These are phyloP conservation scores for Promerops cafer DNA, from an alignment of 2,113 vertebrate genomes.

Conservation along the genomic window DNA sequence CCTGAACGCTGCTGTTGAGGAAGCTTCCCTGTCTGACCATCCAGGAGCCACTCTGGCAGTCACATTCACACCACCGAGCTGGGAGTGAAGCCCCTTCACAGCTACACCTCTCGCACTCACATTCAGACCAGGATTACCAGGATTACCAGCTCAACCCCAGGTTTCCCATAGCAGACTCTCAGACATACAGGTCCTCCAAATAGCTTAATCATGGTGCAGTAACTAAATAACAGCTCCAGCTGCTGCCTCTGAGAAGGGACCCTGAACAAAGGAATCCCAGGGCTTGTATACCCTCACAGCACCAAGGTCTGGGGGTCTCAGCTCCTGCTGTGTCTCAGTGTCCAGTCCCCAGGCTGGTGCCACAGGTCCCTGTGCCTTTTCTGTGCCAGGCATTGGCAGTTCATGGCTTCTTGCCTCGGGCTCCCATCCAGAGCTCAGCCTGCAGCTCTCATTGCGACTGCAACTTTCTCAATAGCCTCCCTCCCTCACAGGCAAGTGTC, in stretches of 20 bases:
- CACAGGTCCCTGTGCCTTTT: neutral
- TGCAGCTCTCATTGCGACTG: neutral
- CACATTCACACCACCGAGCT: neutral
- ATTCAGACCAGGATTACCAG: neutral
- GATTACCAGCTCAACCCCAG: neutral
- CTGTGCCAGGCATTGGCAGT: neutral
- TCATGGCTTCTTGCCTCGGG: neutral
- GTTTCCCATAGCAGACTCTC: too few relatives aligned
- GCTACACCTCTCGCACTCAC: neutral
- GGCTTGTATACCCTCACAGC: too few relatives aligned
- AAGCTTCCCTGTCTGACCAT: neutral
- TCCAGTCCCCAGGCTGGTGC: neutral
- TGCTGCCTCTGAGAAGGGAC: too few relatives aligned
- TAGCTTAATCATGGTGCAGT: too few relatives aligned
- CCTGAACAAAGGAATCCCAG: too few relatives aligned
- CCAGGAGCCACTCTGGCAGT: neutral
- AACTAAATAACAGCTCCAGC: too few relatives aligned
- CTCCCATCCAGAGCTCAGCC: neutral
- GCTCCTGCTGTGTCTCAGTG: too few relatives aligned
- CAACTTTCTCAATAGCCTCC: neutral
- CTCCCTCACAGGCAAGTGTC: neutral
- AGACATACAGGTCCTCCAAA: too few relatives aligned
- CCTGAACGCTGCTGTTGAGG: neutral
- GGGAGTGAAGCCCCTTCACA: neutral
- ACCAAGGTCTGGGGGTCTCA: too few relatives aligned